Percentiles rank a stretch among this genome's conserved stretches.
Evolutionary conservation across 2,113 vertebrate species (phyloP).

Genomic region (Eubucco bourcierii): DNA sequence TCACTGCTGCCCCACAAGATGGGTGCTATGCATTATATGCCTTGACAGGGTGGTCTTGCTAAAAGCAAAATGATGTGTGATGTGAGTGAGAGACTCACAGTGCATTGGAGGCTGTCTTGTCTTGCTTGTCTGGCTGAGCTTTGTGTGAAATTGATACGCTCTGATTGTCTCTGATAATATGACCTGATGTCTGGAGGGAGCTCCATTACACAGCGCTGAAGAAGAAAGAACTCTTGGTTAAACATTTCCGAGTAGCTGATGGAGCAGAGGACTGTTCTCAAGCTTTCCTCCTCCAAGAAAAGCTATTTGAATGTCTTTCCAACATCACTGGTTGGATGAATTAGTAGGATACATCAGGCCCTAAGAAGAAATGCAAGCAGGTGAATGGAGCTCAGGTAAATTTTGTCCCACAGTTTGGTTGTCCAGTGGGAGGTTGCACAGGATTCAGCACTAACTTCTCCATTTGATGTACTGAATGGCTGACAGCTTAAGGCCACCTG

Average conservation of each 20-base stretch:
- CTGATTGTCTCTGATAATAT: conserved; percentile 54
- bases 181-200: conserved; percentile 50
- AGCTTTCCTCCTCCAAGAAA: not conserved
- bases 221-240: not conserved
- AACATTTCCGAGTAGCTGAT: not conserved
- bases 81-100: conserved; percentile 28
- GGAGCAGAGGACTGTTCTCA: not conserved
- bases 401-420: not conserved
- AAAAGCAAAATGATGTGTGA: conserved; percentile 38
- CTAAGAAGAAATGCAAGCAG: not conserved
- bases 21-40: not conserved
- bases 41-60: conserved; percentile 50
- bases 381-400: not conserved
- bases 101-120: conserved; percentile 24
- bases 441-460: not conserved
- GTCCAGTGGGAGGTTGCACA: not conserved
- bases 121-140: conserved; percentile 53
- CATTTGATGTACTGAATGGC: not conserved
- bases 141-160: conserved; percentile 35
- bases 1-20: not conserved
- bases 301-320: not conserved
- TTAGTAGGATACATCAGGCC: not conserved
- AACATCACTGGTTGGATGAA: not conserved
- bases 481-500: not conserved
- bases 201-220: not conserved